Base-by-base conservation (phyloP, 2,797 vertebrate genomes). In the Ambastaia sidthimunki region DNA sequence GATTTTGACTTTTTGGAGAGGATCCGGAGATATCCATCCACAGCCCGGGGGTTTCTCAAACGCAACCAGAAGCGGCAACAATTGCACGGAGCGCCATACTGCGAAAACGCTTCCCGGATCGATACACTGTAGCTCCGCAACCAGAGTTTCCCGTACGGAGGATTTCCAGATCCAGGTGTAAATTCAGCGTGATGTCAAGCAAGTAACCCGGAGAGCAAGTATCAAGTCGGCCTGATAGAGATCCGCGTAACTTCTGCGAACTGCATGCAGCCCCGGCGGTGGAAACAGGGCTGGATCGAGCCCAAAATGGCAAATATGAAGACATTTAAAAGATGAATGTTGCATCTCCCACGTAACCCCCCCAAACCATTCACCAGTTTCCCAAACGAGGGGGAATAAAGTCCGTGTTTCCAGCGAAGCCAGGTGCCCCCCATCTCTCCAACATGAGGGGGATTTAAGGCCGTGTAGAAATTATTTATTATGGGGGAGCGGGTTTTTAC, bases 381-480 rank as follows among this genome's bases (percentile, higher is more conserved):
- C 74, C 79, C 74, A 74, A 66, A 84, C 76, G 25, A 85, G 83
- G 59, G 83, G 86, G 74, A 83, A 74, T 70, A 69, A 74, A 80
- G 84, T 77, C 75, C 80, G 74, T 82, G 71, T 82, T 86, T 86
- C 81, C 84, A 88, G 84, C 82, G 80, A 80, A 88, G 80, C 83
- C 80, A 83, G 78, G 80, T 81, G 85, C 83, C 84, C 79, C 28
- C 68, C 80, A 72, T 59, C 25, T 83, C 81, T 87, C 86, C 63
- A 87, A 72, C 89, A 92, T 92, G 93, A 89, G 85, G 88, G 87
- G 86, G 87, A 81, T 87, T 81, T 90, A 88, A 89, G 87, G 85
- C 85, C 88, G 85, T 50, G 76, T 78, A 73, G 76, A 69, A 74
- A 86, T 83, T 70, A 80, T 90, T 89, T 86, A 86, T 83, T 85